phyloP scores from a whole-genome alignment of 2,113 vertebrate species.

The Peromyscus maniculatus region DNA sequence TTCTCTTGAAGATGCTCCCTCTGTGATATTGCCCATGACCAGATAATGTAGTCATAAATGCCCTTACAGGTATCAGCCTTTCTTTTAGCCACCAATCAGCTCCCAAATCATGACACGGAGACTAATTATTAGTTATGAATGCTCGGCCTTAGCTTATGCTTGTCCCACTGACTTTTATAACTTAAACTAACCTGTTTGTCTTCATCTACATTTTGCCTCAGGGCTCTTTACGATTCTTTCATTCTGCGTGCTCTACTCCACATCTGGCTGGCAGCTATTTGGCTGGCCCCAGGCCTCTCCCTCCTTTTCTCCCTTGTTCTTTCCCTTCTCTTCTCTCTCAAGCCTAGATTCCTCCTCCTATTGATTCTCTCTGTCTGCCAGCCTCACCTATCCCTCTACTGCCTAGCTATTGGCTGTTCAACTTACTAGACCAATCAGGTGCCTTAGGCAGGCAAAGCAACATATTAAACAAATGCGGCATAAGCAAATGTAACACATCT shows the following conservation, averaged over 20 bases:
- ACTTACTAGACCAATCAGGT: too few relatives aligned
- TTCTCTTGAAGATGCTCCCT: neutral
- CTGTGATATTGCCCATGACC: neutral
- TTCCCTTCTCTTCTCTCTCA: neutral
- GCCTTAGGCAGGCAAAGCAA: too few relatives aligned
- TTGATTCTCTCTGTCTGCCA: neutral
- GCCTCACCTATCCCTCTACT: neutral
- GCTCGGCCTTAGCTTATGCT: neutral
- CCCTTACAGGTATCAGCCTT: neutral
- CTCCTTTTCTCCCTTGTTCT: neutral
- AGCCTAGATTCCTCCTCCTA: neutral
- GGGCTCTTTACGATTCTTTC: neutral
- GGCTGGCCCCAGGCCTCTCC: neutral
- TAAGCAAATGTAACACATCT: too few relatives aligned
- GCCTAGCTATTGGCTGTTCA: neutral
- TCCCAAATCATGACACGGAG: neutral
- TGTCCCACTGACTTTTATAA: neutral
- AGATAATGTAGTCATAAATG: too few relatives aligned
- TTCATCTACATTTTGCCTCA: neutral
- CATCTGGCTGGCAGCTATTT: neutral
- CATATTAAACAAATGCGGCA: too few relatives aligned
- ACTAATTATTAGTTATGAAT: neutral
- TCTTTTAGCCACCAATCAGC: rapidly evolving
- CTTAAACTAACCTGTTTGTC: neutral
- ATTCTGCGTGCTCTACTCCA: neutral